A percentile compares a stretch with the other conserved stretches of the same genome.
Evolutionary conservation across 2,797 vertebrate genomes (phyloP).

Genomic region (Triplophysa bombifrons): DNA sequence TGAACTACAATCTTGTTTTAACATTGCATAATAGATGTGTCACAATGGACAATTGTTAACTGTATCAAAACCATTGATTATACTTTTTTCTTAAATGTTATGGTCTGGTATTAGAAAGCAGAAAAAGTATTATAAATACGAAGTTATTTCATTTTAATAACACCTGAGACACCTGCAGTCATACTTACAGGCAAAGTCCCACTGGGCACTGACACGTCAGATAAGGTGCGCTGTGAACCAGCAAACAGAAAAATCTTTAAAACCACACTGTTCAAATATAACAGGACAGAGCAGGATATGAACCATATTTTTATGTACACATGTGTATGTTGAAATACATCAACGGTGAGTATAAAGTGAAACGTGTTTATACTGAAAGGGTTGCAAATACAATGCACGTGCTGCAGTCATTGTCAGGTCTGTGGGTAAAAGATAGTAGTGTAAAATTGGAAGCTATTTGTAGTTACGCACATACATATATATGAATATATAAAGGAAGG

Average conservation of each 20-base stretch:
- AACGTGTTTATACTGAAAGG: neutral
- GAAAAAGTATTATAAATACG: neutral
- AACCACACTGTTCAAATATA: constrained; percentile 35
- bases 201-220: neutral
- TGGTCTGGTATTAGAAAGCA: neutral
- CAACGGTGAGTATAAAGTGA: neutral
- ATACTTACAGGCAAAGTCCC: constrained; percentile 31
- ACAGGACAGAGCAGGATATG: constrained; percentile 7
- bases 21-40: constrained; percentile 9
- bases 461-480: neutral
- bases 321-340: constrained; percentile 12
- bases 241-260: constrained; percentile 26
- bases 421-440: neutral
- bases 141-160: constrained; percentile 1
- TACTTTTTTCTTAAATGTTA: neutral
- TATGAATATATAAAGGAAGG: neutral
- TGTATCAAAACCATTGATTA: neutral
- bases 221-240: constrained; percentile 24
- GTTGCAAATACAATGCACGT: neutral
- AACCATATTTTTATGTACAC: neutral
- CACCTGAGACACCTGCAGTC: constrained; percentile 3
- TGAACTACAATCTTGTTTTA: constrained; percentile 17
- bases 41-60: constrained; percentile 2
- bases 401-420: neutral
- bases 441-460: neutral